Conservation (phyloP, 1,140 invertebrate species). For the Macrocentrus cingulum region DNA sequence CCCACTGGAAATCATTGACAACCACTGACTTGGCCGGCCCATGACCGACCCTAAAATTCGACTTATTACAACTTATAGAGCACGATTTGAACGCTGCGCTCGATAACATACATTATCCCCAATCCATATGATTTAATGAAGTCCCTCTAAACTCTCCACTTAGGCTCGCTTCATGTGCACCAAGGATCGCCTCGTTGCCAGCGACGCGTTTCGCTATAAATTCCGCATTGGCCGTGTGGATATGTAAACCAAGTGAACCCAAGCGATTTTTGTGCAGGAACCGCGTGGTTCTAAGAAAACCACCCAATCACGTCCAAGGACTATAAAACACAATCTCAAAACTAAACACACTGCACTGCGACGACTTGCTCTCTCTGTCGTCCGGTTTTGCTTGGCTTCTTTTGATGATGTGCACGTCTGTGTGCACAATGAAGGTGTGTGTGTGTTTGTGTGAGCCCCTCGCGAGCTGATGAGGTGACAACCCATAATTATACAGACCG, state of each 20-base stretch:
- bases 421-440: no score
- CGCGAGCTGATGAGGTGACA: constrained; percentile 59
- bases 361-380: constrained; percentile 34
- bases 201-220: no score
- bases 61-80: constrained; percentile 62
- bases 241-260: neutral
- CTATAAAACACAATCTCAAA: constrained; percentile 58
- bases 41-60: constrained; percentile 59
- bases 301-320: constrained; percentile 41
- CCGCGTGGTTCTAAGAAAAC: constrained; percentile 35
- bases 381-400: constrained; percentile 30
- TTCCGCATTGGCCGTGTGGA: no score
- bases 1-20: constrained; percentile 34
- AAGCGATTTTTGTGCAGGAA: neutral
- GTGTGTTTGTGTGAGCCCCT: constrained; percentile 23
- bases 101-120: constrained; percentile 61
- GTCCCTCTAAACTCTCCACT: constrained; percentile 61
- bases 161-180: constrained; percentile 39
- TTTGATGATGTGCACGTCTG: constrained; percentile 27
- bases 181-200: neutral
- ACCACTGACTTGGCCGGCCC: constrained; percentile 50
- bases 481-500: constrained; percentile 60
- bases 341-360: constrained; percentile 51
- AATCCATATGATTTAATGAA: constrained; percentile 63
- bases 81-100: constrained; percentile 58